These are phyloP conservation scores for Ophion slaviceki DNA, from an alignment of 2,888 invertebrate genomes.

Conservation along the genomic window DNA sequence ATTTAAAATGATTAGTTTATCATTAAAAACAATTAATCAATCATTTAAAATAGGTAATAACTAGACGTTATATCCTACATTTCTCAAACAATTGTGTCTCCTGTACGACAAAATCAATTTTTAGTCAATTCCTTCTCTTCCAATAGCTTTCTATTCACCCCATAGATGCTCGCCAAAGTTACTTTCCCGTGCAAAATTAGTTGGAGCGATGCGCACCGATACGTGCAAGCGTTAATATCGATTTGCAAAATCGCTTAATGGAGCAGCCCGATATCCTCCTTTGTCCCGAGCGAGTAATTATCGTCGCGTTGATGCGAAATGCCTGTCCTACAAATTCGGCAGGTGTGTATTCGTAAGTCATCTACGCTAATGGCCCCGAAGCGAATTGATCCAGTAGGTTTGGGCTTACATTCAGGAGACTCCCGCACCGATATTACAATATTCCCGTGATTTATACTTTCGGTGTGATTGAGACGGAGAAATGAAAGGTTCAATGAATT, in stretches of 20 bases:
- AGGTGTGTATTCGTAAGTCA: constrained; percentile 75
- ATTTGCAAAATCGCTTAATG: constrained; percentile 46
- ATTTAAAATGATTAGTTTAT: background rate
- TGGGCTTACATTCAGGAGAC: constrained; percentile 57
- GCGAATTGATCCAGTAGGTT: constrained; percentile 57
- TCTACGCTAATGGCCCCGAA: constrained; percentile 73
- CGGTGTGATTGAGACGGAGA: background rate
- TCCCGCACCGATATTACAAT: constrained; percentile 53
- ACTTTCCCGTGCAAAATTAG: background rate
- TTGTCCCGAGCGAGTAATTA: constrained; percentile 59
- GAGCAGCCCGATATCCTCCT: constrained; percentile 20
- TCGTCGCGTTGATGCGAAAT: constrained; percentile 50
- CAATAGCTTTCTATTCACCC: too few relatives aligned
- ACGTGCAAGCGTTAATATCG: constrained; percentile 32
- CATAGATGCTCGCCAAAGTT: too few relatives aligned
- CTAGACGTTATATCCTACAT: background rate
- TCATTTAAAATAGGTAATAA: background rate
- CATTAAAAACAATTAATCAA: background rate
- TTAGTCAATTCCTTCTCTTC: background rate
- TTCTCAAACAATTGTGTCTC: background rate
- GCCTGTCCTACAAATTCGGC: constrained; percentile 65
- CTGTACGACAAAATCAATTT: background rate
- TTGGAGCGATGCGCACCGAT: background rate
- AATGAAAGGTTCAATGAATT: background rate
- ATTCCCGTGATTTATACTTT: background rate